These are phyloP conservation scores for Xiphydria camelus DNA, from an alignment of 2,888 invertebrate genomes.

Conservation along the genomic window DNA sequence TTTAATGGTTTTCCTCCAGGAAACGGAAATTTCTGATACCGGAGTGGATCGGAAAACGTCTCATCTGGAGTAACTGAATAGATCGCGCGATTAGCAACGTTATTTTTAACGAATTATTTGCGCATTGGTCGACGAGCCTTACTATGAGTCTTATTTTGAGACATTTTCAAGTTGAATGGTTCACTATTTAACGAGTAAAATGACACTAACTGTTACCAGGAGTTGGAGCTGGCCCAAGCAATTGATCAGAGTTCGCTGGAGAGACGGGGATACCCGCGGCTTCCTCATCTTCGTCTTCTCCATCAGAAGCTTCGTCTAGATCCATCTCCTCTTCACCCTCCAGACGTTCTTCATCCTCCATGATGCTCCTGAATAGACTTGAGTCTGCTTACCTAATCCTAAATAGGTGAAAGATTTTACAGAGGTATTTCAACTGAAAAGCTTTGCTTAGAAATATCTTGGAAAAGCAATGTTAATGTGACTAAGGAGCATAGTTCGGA, in stretches of 20 bases:
- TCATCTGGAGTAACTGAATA: slow-evolving; percentile 62
- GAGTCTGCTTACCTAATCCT: slow-evolving; percentile 4
- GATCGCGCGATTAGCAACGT: neutral
- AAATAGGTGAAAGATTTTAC: too few species aligned
- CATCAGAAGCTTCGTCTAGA: slow-evolving; percentile 73
- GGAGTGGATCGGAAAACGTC: slow-evolving; percentile 69
- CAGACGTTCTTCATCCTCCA: slow-evolving; percentile 57
- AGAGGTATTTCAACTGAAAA: too few species aligned
- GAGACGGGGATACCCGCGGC: slow-evolving; percentile 61
- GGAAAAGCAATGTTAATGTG: too few species aligned
- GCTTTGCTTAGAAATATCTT: too few species aligned
- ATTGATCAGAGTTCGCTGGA: slow-evolving; percentile 57
- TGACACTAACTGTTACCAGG: slow-evolving; percentile 39
- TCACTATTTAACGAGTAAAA: too few species aligned
- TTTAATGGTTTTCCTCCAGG: slow-evolving; percentile 65
- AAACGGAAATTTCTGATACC: slow-evolving; percentile 60
- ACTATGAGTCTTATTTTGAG: too few species aligned
- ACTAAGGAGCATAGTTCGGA: too few species aligned
- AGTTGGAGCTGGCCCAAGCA: slow-evolving; percentile 47
- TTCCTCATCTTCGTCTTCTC: slow-evolving; percentile 72
- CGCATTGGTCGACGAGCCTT: too few species aligned
- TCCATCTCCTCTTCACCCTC: slow-evolving; percentile 70
- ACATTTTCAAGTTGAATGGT: too few species aligned
- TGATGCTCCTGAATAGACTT: slow-evolving; percentile 33
- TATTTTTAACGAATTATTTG: neutral